These are phyloP conservation scores for Heliconius ismenius DNA, from an alignment of 2,888 invertebrate species.

Conservation along the genomic window DNA sequence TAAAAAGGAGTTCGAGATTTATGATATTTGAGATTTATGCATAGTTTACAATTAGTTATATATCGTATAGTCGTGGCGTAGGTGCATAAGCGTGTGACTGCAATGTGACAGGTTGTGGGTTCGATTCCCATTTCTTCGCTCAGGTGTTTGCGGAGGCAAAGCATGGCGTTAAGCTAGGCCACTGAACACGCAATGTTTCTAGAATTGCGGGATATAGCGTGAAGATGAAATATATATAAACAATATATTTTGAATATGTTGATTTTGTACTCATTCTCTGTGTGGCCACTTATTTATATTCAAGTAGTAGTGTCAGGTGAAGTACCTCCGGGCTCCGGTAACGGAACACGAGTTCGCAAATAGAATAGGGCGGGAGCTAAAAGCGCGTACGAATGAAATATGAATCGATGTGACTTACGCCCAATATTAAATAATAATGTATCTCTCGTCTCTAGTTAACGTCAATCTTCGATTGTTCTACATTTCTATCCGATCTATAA, in stretches of 20 bases:
- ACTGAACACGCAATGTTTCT: no score
- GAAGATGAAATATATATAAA: not conserved
- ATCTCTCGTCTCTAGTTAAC: no score
- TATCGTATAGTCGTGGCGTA: no score
- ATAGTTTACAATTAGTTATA: no score
- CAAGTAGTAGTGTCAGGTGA: slow-evolving; percentile 8
- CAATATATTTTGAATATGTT: not conserved
- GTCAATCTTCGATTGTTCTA: no score
- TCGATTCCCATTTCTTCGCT: no score
- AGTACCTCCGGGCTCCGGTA: not conserved
- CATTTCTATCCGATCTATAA: no score
- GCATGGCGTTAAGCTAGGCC: no score
- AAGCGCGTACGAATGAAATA: not conserved
- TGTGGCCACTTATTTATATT: slow-evolving; percentile 20
- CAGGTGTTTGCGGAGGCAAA: no score
- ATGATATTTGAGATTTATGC: not conserved
- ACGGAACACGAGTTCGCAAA: slow-evolving; percentile 10
- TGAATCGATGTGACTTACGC: not conserved
- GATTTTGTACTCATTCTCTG: not conserved
- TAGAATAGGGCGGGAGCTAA: not conserved
- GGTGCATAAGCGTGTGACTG: no score
- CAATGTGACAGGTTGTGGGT: no score
- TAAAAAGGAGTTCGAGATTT: not conserved
- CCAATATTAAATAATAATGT: no score
- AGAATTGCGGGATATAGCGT: not conserved